A percentile compares a stretch with the other conserved stretches of the same genome.
Evolutionary conservation across 53 echinoderm and acorn worm species (phyloP).

Genomic region (Temnopleurus reevesii): DNA sequence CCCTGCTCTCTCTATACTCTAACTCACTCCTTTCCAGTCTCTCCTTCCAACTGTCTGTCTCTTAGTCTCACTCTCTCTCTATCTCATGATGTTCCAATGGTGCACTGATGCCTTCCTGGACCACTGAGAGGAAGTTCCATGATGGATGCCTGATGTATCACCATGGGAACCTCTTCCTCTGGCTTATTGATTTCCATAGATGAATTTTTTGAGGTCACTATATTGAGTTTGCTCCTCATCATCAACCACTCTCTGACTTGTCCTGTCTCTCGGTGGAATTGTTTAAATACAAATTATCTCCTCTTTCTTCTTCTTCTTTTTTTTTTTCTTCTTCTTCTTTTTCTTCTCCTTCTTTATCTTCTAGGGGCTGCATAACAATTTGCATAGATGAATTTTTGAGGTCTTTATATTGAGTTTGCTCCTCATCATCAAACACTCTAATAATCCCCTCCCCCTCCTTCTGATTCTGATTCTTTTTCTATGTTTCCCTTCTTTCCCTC

Average conservation of each 20-base stretch:
- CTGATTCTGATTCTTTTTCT: not conserved
- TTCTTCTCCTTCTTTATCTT: too few species aligned
- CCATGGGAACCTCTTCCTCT: not conserved
- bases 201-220: constrained; percentile 30
- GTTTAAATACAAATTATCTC: too few species aligned
- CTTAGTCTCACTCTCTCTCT: not conserved
- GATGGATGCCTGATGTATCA: constrained; percentile 21
- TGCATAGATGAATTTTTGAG: too few species aligned
- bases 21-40: not conserved
- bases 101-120: too few species aligned
- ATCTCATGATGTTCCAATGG: not conserved
- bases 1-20: not conserved
- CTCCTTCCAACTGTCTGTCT: not conserved
- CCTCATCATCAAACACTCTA: too few species aligned
- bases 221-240: not conserved
- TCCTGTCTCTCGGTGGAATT: not conserved
- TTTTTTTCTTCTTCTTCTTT: too few species aligned
- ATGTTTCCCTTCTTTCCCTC: not conserved
- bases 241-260: too few species aligned
- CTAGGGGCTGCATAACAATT: too few species aligned
- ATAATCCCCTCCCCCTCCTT: not conserved
- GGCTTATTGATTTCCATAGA: constrained; percentile 28
- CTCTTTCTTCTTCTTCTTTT: too few species aligned
- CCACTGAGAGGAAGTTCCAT: not conserved
- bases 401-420: too few species aligned